phyloP scores from a whole-genome alignment of 2,113 vertebrate species.

The Chunga burmeisteri region DNA sequence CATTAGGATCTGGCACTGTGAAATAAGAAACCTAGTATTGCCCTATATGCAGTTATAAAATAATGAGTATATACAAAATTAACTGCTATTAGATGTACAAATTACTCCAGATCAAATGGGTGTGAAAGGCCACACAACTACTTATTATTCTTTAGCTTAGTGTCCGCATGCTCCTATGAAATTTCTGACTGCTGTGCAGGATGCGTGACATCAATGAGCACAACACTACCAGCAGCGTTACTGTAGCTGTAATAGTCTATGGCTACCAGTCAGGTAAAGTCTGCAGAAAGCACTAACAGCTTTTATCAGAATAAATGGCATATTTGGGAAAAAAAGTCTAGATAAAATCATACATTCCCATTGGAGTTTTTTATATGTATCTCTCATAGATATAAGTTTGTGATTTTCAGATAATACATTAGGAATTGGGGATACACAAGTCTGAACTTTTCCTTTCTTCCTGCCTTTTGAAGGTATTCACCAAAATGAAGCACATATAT shows the following conservation, averaged over 20 bases:
- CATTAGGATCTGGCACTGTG: neutral
- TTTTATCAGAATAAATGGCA: neutral
- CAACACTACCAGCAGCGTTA: neutral
- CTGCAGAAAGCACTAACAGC: neutral
- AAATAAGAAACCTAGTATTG: neutral
- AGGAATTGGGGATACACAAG: neutral
- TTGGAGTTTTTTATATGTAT: neutral
- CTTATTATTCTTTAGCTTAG: neutral
- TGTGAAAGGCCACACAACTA: neutral
- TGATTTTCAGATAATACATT: neutral
- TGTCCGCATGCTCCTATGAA: neutral
- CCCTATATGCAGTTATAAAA: neutral
- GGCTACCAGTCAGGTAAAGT: neutral
- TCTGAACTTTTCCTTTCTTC: neutral
- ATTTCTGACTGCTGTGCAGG: neutral
- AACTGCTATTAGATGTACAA: neutral
- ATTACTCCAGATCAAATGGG: neutral
- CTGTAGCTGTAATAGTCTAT: neutral
- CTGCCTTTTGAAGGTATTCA: neutral
- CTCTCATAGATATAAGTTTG: neutral
- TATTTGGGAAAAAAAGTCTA: neutral
- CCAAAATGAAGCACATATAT: neutral
- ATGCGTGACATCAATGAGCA: fast-evolving
- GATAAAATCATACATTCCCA: neutral
- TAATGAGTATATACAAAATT: neutral